phyloP scores from a whole-genome alignment of 2,797 vertebrate species.

The Helostoma temminkii region DNA sequence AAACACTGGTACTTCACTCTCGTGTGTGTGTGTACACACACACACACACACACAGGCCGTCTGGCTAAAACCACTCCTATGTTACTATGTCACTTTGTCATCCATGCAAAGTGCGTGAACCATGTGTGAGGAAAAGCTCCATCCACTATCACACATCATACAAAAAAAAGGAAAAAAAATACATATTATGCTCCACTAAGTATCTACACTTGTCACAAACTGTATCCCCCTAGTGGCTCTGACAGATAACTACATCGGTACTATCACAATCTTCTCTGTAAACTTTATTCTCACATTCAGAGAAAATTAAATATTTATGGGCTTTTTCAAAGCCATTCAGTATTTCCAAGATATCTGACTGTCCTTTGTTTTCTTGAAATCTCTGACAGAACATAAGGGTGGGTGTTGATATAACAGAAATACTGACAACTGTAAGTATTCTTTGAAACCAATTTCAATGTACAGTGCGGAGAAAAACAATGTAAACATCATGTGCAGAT shows the following conservation, averaged over 20 bases:
- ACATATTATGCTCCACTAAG: conserved; percentile 3
- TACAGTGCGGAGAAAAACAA: conserved; percentile 11
- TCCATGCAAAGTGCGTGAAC: conserved; percentile 33
- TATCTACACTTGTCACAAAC: conserved; percentile 26
- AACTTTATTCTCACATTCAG: background rate
- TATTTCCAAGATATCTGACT: background rate
- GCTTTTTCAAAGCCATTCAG: conserved; percentile 5
- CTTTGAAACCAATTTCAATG: conserved; percentile 1
- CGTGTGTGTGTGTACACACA: background rate
- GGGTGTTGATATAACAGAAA: background rate
- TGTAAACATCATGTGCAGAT: conserved; percentile 35
- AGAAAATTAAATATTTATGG: background rate
- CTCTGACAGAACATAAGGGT: background rate
- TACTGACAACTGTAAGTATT: background rate
- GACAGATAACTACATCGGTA: conserved; percentile 47
- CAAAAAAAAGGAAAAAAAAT: background rate
- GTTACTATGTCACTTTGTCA: conserved; percentile 43
- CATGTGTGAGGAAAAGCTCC: conserved; percentile 10
- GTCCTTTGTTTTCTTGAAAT: background rate
- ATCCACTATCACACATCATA: conserved; percentile 6
- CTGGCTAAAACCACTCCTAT: conserved; percentile 55
- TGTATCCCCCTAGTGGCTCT: conserved; percentile 78
- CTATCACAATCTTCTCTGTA: background rate
- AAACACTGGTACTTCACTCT: conserved; percentile 35
- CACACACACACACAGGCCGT: conserved; percentile 21